Percentiles rank a stretch among this genome's conserved stretches.
Evolutionary conservation across 2,797 vertebrate genomes (phyloP).

Genomic region (Brachyalestes nurse): DNA sequence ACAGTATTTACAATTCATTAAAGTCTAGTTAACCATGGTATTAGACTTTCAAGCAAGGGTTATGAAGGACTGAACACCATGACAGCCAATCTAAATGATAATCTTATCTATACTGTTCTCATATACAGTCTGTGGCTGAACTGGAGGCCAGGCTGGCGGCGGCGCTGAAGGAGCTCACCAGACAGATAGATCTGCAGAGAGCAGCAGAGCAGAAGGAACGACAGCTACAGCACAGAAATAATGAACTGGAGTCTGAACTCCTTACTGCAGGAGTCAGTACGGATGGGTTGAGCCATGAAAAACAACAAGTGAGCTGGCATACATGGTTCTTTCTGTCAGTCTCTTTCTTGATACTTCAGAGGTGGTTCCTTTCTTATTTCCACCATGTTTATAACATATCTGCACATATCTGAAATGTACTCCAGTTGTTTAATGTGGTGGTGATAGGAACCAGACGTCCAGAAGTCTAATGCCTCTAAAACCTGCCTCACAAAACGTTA

Average conservation of each 20-base stretch:
- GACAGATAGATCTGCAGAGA: slow-evolving; percentile 76
- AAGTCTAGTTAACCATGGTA: too few species aligned
- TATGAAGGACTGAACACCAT: too few species aligned
- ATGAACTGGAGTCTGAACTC: slow-evolving; percentile 81
- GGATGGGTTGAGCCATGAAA: slow-evolving; percentile 80
- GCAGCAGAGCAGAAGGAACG: slow-evolving; percentile 80
- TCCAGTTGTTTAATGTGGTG: too few species aligned
- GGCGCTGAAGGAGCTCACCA: slow-evolving; percentile 75
- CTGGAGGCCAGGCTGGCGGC: slow-evolving; percentile 76
- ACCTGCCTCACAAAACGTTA: too few species aligned
- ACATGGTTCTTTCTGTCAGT: neutral
- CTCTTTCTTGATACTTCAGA: neutral
- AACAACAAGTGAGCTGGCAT: slow-evolving; percentile 80
- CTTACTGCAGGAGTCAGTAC: slow-evolving; percentile 75
- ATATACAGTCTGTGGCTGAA: slow-evolving; percentile 59
- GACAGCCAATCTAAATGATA: neutral
- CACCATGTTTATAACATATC: too few species aligned
- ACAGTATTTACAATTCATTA: too few species aligned
- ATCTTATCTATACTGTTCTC: slow-evolving; percentile 4
- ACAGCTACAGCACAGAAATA: slow-evolving; percentile 76
- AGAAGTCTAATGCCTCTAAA: too few species aligned
- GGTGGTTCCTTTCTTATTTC: neutral
- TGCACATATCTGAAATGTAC: too few species aligned
- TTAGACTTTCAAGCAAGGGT: too few species aligned
- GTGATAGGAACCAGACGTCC: too few species aligned